Conservation (phyloP, 2,113 vertebrate species). For the Tragelaphus scriptus region DNA sequence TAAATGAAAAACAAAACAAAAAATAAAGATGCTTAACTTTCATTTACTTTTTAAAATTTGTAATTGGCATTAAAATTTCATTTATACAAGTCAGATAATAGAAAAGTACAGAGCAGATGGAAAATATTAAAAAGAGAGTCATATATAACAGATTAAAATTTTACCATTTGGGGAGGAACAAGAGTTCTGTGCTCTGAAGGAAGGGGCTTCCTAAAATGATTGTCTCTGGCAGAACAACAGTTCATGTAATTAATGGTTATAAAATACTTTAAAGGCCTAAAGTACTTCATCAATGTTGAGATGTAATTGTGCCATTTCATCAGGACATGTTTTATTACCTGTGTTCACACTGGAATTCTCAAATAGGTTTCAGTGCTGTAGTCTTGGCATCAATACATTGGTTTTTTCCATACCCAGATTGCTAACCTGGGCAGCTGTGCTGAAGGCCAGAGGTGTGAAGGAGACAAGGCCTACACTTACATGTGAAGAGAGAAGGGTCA, state of each 20-base stretch:
- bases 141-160: not conserved
- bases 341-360: not conserved
- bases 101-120: not conserved
- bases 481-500: not conserved
- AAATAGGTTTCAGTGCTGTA: not conserved
- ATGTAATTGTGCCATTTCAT: not conserved
- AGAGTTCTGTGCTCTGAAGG: not conserved
- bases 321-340: not conserved
- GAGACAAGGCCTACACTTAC: not conserved
- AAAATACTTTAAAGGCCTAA: conserved; percentile 7
- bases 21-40: not conserved
- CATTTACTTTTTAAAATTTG: not conserved
- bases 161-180: not conserved
- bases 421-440: not conserved
- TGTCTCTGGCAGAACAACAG: not conserved
- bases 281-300: not conserved
- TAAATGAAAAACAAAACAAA: not conserved
- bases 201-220: not conserved
- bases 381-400: not conserved
- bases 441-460: not conserved
- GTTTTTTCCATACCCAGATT: not conserved
- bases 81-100: not conserved
- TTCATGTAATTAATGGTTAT: not conserved
- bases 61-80: not conserved
- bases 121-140: not conserved